Conservation (phyloP, 2,113 vertebrate species). For the Dipodomys ordii region DNA sequence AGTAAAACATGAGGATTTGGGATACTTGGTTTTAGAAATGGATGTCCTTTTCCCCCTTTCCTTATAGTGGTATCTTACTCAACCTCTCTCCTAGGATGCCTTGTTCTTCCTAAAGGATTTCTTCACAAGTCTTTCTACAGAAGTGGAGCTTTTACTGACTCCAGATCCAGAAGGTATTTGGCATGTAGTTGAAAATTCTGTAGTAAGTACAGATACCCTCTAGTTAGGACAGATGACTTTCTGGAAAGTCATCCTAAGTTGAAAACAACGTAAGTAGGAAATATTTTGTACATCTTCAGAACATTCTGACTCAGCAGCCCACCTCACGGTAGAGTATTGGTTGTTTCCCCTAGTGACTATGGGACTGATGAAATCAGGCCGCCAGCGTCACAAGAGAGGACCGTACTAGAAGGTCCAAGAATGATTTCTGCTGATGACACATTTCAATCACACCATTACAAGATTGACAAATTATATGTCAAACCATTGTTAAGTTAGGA, state of each 20-base stretch:
- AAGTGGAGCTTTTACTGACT: conserved; percentile 95
- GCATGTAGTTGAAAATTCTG: not conserved
- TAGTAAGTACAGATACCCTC: not conserved
- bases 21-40: not conserved
- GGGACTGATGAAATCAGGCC: not conserved
- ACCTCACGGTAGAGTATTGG: no score
- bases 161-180: conserved; percentile 95
- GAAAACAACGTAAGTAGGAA: not conserved
- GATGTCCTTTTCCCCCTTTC: not conserved
- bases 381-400: no score
- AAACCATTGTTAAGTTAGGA: not conserved
- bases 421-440: not conserved
- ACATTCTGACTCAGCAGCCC: not conserved
- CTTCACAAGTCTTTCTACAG: conserved; percentile 95
- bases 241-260: not conserved
- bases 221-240: not conserved
- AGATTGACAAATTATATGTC: not conserved
- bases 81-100: conserved; percentile 90
- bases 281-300: no score
- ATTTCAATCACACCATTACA: no score
- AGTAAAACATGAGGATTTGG: not conserved
- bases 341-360: not conserved
- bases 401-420: no score
- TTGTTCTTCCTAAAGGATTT: conserved; percentile 99
- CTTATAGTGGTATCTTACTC: conserved; percentile 33